Base-by-base conservation (phyloP, 2,888 invertebrate species). In the Autographa pulchrina region DNA sequence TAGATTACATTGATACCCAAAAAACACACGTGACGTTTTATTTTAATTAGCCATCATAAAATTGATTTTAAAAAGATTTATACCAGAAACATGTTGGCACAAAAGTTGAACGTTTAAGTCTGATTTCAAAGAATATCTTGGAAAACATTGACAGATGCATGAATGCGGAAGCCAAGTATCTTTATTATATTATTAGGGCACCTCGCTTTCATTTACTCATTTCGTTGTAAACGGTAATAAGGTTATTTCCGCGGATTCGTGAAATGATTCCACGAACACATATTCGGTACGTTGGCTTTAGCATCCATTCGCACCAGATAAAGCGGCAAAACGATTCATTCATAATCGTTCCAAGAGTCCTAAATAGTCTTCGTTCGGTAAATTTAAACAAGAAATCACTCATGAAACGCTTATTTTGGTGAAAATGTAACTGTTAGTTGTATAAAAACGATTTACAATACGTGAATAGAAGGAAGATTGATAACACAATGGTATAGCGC, bases 211-310 rank as follows among this genome's bases (percentile, higher is more conserved):
- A 60, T 38, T 65, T 31, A 13, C 32, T 63, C 32, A 38, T 32
- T 52, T 54, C 60, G 31, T 64, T 65, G 58, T 69, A 71, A 68
- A 71, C 65, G 52, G 38, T 81, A 87, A 86, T 85, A 78, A 84
- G 83, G 86, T 82, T 86, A 90, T 91, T 92, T 92, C 90, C 90
- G 91, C 80, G 72, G 75, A 72, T 78, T 84, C 78, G 82, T 81
- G 84, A 85, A 88, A 86, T 86, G 70, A 84, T 88, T 91, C 85
- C 83, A 82, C 74, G 77, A 80, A 87, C 87, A 82, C 56, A 72
- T 65, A 62, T 67, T 80, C 86, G 86, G 89, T 88, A 88, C 89
- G 85, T 82, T 78, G 74, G 65, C 75, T 68, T 48, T 13, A 61
- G 54, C 25, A 41, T 54, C 41, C 64, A 66, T 59, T 66, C 31